Base-by-base conservation (phyloP, 35 echinoderm and acorn worm species). In the Diadema setosum region DNA sequence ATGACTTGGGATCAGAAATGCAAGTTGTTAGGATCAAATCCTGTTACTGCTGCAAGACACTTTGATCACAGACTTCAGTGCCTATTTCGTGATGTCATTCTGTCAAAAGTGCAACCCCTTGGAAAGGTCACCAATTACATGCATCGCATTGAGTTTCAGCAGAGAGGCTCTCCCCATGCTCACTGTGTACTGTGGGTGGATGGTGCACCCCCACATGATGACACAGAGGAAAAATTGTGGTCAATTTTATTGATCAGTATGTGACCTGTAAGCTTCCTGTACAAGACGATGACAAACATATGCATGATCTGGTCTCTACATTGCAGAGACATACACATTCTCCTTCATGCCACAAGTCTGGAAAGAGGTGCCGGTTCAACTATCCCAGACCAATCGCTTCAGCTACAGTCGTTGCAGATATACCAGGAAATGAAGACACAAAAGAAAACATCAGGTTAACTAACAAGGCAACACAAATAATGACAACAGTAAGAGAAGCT, bases 21-120 rank as follows among this genome's bases (percentile, higher is more conserved):
- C 59, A 42, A 69, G n/a, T 56, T 84, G 4, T 7, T 89, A 57
- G 27, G 55, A n/a, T 56, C 58, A 9, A 94, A 90, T 48, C 92
- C 92, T 20, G 87, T 94, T 4, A 94, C 87, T 29, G 92, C 87
- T 58, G 92, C 92, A 58, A 48, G 81, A 80, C 90, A 91, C 58
- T 94, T 94, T 45, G 67, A 90, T 29, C 64, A 94, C 45, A 45
- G 93, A 34, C 31, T 91, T 11, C 42, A 91, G 43, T 34, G 41
- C 18, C 85, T 91, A 25, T 86, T 91, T 3, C 45, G 23, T 15
- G 35, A 87, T 40, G 64, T 86, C 17, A 90, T 95, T 33, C 16
- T 87, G 55, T n/a, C n/a, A n/a, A n/a, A n/a, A n/a, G 35, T 84
- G n/a, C 1, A 83, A 42, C 89, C 84, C 34, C 58, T 81, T 82